A percentile compares a stretch with the other conserved stretches of the same genome.
Evolutionary conservation across 2,888 invertebrate species (phyloP).

Genomic region (Strigamia maritima): DNA sequence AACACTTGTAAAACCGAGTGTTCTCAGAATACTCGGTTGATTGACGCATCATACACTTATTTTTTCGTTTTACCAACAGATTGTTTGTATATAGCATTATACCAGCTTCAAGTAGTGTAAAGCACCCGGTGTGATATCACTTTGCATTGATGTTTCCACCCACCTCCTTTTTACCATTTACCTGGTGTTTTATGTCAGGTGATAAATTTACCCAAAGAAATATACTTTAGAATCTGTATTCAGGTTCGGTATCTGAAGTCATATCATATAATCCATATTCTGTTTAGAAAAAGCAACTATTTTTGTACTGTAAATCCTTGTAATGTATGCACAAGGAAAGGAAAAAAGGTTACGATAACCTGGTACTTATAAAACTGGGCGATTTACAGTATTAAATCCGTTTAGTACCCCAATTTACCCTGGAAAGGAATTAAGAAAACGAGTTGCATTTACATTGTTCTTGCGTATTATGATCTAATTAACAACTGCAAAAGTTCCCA

Average conservation of each 20-base stretch:
- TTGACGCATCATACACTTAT: not conserved
- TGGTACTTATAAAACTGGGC: slow-evolving; percentile 18
- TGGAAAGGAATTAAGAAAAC: not conserved
- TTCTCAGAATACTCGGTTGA: not conserved
- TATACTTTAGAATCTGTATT: slow-evolving; percentile 28
- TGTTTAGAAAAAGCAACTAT: slow-evolving; percentile 23
- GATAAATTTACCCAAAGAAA: not conserved
- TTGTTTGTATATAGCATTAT: not conserved
- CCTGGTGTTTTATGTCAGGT: slow-evolving; percentile 32
- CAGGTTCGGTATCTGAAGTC: slow-evolving; percentile 22
- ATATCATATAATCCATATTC: slow-evolving; percentile 26
- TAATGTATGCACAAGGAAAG: slow-evolving; percentile 28
- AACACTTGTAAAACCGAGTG: not conserved
- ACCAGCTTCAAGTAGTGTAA: not conserved
- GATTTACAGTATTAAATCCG: slow-evolving; percentile 29
- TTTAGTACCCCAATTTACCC: not conserved
- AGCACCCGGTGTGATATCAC: slow-evolving; percentile 27
- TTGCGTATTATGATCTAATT: not conserved
- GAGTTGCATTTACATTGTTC: slow-evolving; percentile 12
- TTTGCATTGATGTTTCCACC: not conserved
- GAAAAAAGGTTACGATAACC: not conserved
- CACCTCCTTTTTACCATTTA: not conserved
- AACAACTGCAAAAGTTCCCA: not conserved
- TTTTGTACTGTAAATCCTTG: slow-evolving; percentile 32
- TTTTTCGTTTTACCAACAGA: not conserved